Percentiles rank a stretch among this genome's conserved stretches.
These are phyloP conservation scores for Synergus itoensis DNA, from an alignment of 2,888 invertebrate species.

Conservation along the genomic window DNA sequence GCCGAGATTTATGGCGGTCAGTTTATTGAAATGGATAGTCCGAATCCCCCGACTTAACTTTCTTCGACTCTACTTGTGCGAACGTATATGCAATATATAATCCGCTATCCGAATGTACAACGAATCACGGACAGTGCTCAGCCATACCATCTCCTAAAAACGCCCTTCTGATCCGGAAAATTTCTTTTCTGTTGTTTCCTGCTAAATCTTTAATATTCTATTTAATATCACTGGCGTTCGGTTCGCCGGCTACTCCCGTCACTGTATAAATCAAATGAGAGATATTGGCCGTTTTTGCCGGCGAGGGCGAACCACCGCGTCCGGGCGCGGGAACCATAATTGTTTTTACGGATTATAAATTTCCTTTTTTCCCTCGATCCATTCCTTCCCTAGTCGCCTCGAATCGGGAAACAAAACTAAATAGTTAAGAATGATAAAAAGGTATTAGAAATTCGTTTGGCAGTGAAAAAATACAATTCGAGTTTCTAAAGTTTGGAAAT, in stretches of 20 bases:
- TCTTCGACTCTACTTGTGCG: constrained; percentile 36
- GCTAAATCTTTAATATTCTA: constrained; percentile 75
- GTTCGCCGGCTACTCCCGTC: constrained; percentile 56
- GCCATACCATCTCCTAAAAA: constrained; percentile 22
- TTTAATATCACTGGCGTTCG: constrained; percentile 68
- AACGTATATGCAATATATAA: constrained; percentile 28
- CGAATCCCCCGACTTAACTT: constrained; percentile 45
- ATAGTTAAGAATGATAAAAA: not conserved
- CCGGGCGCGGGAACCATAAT: constrained; percentile 66
- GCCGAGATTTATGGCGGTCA: constrained; percentile 69
- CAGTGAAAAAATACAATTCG: not conserved
- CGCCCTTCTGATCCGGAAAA: not conserved
- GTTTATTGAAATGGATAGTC: constrained; percentile 69
- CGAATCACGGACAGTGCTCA: constrained; percentile 37
- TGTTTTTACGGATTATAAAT: constrained; percentile 77
- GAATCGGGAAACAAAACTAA: constrained; percentile 9
- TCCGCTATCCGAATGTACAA: constrained; percentile 44
- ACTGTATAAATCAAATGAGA: constrained; percentile 73
- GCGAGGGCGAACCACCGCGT: constrained; percentile 37
- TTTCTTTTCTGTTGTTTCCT: constrained; percentile 43
- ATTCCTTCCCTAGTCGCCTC: constrained; percentile 47
- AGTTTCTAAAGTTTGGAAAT: not conserved
- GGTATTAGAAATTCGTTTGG: not conserved
- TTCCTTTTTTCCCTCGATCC: constrained; percentile 58
- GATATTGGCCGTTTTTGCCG: constrained; percentile 75